These are phyloP conservation scores for Cnemophilus loriae DNA, from an alignment of 2,113 vertebrate genomes.

Conservation along the genomic window DNA sequence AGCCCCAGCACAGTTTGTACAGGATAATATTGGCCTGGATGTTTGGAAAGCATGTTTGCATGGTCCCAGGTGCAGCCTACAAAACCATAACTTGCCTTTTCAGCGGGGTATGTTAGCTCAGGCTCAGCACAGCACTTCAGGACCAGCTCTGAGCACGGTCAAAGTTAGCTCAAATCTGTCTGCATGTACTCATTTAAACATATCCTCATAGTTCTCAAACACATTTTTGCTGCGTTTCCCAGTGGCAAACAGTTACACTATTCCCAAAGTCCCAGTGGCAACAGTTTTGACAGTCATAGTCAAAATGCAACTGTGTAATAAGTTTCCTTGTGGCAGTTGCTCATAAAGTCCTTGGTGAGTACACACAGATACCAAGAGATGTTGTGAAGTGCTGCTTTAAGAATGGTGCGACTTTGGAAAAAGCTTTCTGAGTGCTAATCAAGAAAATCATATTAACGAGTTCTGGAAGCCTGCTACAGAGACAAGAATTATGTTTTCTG, in stretches of 20 bases:
- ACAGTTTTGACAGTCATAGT: constrained; percentile 33
- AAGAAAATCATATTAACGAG: not conserved
- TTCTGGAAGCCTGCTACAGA: not conserved
- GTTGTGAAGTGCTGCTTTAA: not conserved
- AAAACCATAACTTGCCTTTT: not conserved
- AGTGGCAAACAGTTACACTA: too few relatives aligned
- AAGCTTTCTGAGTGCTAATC: not conserved
- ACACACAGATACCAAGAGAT: not conserved
- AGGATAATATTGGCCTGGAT: not conserved
- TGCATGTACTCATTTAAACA: not conserved
- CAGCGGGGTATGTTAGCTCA: not conserved
- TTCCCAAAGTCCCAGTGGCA: not conserved
- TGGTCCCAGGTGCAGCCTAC: not conserved
- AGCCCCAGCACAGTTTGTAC: not conserved
- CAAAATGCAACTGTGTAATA: constrained; percentile 35
- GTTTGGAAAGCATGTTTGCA: not conserved
- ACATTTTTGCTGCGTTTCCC: constrained; percentile 4
- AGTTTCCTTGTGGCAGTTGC: not conserved
- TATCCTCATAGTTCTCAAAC: not conserved
- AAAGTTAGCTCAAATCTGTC: not conserved
- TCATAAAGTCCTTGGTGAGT: not conserved
- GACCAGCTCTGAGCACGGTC: not conserved
- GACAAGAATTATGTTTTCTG: not conserved
- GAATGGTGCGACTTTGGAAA: not conserved
- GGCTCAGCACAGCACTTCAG: not conserved